These are phyloP conservation scores for Calliphora vomitoria DNA, from an alignment of 2,888 invertebrate genomes.

Conservation along the genomic window DNA sequence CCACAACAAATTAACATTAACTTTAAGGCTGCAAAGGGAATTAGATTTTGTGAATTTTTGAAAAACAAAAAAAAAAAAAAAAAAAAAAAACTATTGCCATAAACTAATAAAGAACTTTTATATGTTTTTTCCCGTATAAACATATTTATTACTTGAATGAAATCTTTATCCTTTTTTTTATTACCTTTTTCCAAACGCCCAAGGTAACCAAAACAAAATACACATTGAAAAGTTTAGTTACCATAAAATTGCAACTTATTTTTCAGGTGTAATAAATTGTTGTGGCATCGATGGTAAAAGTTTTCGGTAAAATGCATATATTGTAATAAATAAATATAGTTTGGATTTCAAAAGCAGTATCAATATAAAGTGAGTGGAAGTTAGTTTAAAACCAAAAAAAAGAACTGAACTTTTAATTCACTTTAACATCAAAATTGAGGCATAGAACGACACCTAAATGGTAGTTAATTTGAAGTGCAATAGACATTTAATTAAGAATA, in stretches of 20 bases:
- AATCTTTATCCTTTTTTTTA: background rate
- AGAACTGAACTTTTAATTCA: constrained; percentile 48
- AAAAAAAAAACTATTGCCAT: background rate
- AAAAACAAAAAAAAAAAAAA: too few species aligned
- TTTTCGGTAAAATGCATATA: constrained; percentile 44
- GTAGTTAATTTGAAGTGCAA: background rate
- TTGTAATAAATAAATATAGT: constrained; percentile 17
- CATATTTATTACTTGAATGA: constrained; percentile 4
- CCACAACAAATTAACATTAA: constrained; percentile 88
- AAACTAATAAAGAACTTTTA: constrained; percentile 49
- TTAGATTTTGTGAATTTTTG: constrained; percentile 94
- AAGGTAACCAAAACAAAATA: constrained; percentile 11
- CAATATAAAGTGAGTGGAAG: background rate
- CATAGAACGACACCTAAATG: background rate
- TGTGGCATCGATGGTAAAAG: constrained; percentile 44
- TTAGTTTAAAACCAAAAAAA: too few species aligned
- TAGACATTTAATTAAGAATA: background rate
- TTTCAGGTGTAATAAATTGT: constrained; percentile 48
- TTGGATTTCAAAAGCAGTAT: background rate
- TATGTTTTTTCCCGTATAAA: background rate
- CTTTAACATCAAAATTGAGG: constrained; percentile 17
- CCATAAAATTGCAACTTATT: constrained; percentile 19
- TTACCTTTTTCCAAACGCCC: background rate
- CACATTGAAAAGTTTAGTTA: constrained; percentile 38
- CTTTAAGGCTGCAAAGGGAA: constrained; percentile 91